Evolutionary conservation across 1,140 invertebrate species (phyloP), one percentile per base, ranked within the genome.

Genomic region (Drosophila fuyamai): DNA sequence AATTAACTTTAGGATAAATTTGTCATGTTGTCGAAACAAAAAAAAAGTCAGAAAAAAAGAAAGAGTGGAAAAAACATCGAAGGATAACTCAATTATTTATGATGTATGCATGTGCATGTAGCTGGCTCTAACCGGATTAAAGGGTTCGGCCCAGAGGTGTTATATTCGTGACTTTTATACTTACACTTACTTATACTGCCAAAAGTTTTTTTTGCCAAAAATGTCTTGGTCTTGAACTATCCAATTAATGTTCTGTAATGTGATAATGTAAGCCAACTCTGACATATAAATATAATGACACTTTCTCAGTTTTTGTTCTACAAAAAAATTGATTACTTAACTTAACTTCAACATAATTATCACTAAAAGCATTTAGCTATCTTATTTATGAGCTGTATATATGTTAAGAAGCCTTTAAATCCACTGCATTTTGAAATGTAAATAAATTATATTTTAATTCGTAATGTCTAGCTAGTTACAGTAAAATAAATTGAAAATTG

Each of bases 1-100:
- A 75, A 76, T 76, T 76, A 76, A 76, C 73, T 76, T 76, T 76
- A 36, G 73, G 73, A 76, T 57, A 76, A 76, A 76, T 76, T 76
- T 76, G 73, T 76, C 73, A 76, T 76, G 72, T 76, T 76, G 40
- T 76, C 35, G 46, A 44, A 75, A 43, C 50, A 36, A 53, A 53
- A 46, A 23, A 38, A 41, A 35, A 16, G 14, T 10, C 12, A 10
- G 23, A 7, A 46, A 44, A 61, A 23, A 7, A 29, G 9, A 16
- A 9, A 12, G 48, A 6, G 27, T n/a, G 36, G 27, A 10, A 35
- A 41, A 70, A 71, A 48, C 50, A 70, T 23, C 41, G 43, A 47
- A 35, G 65, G 18, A 50, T 70, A 71, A 56, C 63, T 71, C 51
- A 71, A 71, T 71, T 71, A 71, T 71, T 71, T 68, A 70, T 70